These are phyloP conservation scores for Octopus bimaculoides DNA, from an alignment of 1,140 invertebrate species.

Conservation along the genomic window DNA sequence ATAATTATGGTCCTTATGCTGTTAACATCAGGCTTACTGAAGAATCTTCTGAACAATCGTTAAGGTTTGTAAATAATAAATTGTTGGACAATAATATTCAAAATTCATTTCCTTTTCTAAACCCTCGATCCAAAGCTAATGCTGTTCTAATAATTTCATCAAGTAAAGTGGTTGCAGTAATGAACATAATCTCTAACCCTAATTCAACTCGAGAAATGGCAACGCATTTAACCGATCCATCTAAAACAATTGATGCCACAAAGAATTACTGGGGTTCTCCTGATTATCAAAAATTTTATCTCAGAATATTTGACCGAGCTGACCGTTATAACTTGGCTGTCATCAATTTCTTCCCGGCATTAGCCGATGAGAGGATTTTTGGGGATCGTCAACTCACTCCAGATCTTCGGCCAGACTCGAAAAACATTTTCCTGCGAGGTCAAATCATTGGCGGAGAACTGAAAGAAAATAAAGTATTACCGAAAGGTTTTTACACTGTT, in stretches of 20 bases:
- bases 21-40: slow-evolving; percentile 83
- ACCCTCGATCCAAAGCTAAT: slow-evolving; percentile 72
- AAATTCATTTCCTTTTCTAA: slow-evolving; percentile 81
- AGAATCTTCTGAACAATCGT: slow-evolving; percentile 74
- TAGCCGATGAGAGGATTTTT: slow-evolving; percentile 41
- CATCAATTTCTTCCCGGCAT: slow-evolving; percentile 52
- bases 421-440: slow-evolving; percentile 33
- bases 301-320: slow-evolving; percentile 51
- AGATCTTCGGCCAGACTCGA: slow-evolving; percentile 32
- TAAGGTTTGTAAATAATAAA: slow-evolving; percentile 86
- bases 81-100: slow-evolving; percentile 80
- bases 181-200: slow-evolving; percentile 91
- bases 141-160: slow-evolving; percentile 87
- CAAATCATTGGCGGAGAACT: slow-evolving; percentile 42
- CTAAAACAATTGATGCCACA: slow-evolving; percentile 87
- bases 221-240: slow-evolving; percentile 91
- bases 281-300: slow-evolving; percentile 36
- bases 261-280: slow-evolving; percentile 86
- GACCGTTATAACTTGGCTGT: slow-evolving; percentile 52
- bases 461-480: slow-evolving; percentile 24
- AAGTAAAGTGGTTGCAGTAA: slow-evolving; percentile 78
- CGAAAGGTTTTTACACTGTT: slow-evolving; percentile 40
- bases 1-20: slow-evolving; percentile 84
- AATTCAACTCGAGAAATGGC: slow-evolving; percentile 86
- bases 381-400: slow-evolving; percentile 30